Conservation (phyloP, 1,140 invertebrate species). For the Pantala flavescens region DNA sequence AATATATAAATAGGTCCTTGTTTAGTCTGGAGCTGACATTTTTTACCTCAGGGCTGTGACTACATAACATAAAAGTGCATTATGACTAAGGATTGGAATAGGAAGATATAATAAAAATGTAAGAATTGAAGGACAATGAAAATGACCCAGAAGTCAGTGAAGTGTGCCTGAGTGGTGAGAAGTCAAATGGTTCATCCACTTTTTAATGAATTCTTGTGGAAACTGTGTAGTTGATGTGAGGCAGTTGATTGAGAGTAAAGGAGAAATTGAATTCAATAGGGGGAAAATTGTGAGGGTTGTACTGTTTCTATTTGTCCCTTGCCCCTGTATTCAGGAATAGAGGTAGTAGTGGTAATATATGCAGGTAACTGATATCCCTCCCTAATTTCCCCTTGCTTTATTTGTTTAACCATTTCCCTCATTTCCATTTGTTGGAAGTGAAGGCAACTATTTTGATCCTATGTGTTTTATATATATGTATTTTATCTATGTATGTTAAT, state of each 20-base stretch:
- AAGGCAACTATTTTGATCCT: neutral
- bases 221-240: neutral
- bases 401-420: neutral
- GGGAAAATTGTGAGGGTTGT: neutral
- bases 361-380: neutral
- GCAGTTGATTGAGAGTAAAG: neutral
- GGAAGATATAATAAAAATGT: neutral
- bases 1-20: neutral
- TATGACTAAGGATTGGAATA: neutral
- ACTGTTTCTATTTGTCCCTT: neutral
- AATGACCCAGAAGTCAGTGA: neutral
- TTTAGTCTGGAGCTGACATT: conserved; percentile 5
- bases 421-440: neutral
- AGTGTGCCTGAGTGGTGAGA: neutral
- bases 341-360: too few relatives aligned
- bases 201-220: neutral
- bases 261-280: neutral
- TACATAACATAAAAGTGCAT: conserved; percentile 10
- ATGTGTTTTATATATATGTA: conserved; percentile 7
- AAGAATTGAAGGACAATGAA: neutral
- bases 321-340: too few relatives aligned
- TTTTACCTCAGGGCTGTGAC: conserved; percentile 7
- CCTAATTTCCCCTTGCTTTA: neutral
- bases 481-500: neutral
- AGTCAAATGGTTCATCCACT: neutral